A percentile compares a stretch with the other conserved stretches of the same genome.
Evolutionary conservation across 2,888 invertebrate species (phyloP).

Genomic region (Oxystoma pomonae): DNA sequence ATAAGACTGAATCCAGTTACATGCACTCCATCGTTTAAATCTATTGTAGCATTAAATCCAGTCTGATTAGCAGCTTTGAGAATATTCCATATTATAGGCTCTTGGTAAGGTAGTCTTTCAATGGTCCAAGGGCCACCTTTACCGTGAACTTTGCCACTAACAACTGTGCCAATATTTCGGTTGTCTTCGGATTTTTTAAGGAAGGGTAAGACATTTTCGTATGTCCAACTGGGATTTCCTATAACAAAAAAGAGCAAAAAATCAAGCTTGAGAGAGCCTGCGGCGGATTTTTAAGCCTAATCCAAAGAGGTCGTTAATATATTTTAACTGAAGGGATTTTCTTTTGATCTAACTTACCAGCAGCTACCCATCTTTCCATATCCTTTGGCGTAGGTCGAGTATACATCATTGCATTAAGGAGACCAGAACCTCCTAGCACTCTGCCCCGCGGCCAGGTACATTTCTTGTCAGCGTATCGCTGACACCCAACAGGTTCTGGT

Average conservation of each 20-base stretch:
- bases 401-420: background rate
- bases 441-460: background rate
- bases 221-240: conserved; percentile 61
- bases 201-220: conserved; percentile 60
- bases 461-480: too few relatives aligned
- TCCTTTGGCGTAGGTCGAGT: background rate
- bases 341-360: too few relatives aligned
- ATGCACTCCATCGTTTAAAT: conserved; percentile 54
- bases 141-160: conserved; percentile 55
- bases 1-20: conserved; percentile 55
- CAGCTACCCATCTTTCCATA: background rate
- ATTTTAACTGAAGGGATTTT: too few relatives aligned
- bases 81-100: conserved; percentile 53
- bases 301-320: too few relatives aligned
- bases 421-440: background rate
- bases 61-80: conserved; percentile 58
- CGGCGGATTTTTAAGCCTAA: too few relatives aligned
- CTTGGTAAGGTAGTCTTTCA: conserved; percentile 58
- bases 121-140: conserved; percentile 60
- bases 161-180: conserved; percentile 55
- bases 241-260: background rate
- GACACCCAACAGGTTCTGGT: too few relatives aligned
- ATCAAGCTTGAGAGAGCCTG: too few relatives aligned
- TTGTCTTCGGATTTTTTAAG: conserved; percentile 67
- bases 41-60: conserved; percentile 55